These are phyloP conservation scores for Athripsodes cinereus DNA, from an alignment of 2,888 invertebrate species.

Conservation along the genomic window DNA sequence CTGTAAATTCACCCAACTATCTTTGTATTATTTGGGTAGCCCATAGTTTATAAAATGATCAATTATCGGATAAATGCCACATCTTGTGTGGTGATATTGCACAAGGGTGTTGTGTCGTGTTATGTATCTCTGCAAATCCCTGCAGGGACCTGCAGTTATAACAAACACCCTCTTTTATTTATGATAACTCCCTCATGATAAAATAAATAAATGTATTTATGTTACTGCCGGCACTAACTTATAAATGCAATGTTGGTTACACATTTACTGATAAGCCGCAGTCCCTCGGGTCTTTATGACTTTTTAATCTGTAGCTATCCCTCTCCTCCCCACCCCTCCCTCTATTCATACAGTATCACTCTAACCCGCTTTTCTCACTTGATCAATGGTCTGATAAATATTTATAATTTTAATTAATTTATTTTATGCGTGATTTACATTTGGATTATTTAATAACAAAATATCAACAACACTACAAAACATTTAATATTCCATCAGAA, in stretches of 20 bases:
- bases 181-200: neutral
- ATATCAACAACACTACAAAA: too few species aligned
- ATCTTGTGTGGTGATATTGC: slow-evolving; percentile 6
- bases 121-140: too few species aligned
- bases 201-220: slow-evolving; percentile 2
- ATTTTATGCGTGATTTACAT: too few species aligned
- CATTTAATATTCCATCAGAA: too few species aligned
- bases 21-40: neutral
- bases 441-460: too few species aligned
- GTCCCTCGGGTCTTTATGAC: slow-evolving; percentile 2
- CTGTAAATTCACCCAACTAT: too few species aligned
- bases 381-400: neutral
- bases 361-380: neutral
- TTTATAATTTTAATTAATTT: neutral
- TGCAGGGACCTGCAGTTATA: neutral
- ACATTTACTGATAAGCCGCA: neutral
- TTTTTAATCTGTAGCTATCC: neutral
- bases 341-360: neutral
- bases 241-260: neutral
- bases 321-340: neutral
- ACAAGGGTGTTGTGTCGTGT: neutral
- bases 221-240: neutral
- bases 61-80: slow-evolving; percentile 18
- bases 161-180: neutral
- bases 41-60: slow-evolving; percentile 10